These are phyloP conservation scores for Sarcoramphus papa DNA, from an alignment of 2,797 vertebrate genomes.

Conservation along the genomic window DNA sequence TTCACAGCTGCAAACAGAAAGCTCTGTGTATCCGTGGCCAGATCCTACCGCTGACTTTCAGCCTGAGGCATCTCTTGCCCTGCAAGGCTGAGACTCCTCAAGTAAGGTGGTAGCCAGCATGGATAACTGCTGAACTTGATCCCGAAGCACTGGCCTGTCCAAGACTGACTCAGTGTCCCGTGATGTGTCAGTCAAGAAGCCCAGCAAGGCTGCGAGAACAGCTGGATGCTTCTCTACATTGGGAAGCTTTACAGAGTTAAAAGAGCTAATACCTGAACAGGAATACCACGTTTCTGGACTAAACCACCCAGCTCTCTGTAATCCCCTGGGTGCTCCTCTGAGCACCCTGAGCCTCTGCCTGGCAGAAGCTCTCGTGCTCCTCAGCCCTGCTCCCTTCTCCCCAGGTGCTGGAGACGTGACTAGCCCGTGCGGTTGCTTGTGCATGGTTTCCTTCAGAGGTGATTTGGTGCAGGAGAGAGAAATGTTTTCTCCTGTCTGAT, in stretches of 20 bases:
- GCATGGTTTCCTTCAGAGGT: background rate
- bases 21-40: background rate
- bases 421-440: background rate
- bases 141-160: background rate
- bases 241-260: background rate
- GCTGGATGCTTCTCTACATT: background rate
- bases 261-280: no score
- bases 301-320: no score
- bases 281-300: no score
- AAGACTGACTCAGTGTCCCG: background rate
- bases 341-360: background rate
- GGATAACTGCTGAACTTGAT: background rate
- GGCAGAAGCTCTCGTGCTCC: background rate
- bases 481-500: background rate
- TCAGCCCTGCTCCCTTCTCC: background rate
- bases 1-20: background rate
- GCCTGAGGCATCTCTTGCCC: background rate
- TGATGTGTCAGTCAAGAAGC: background rate
- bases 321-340: background rate
- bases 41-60: background rate
- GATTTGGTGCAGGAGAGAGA: background rate
- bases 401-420: background rate
- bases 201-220: background rate
- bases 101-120: no score
- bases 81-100: background rate